Conservation (phyloP, 2,113 vertebrate species). For the Chaetura pelagica region DNA sequence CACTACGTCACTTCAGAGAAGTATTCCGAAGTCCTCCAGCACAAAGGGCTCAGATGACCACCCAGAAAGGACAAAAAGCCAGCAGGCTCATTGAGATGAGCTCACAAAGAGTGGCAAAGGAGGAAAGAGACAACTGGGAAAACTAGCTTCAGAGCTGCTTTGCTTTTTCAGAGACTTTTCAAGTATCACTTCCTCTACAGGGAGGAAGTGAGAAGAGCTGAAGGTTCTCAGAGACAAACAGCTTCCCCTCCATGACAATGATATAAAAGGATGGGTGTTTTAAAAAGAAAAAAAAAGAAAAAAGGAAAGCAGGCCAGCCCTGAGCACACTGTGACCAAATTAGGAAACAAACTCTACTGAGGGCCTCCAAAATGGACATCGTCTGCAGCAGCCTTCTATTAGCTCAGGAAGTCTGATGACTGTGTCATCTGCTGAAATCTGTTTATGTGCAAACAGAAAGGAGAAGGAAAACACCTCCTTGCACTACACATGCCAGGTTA, state of each 20-base stretch:
- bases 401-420: slow-evolving; percentile 63
- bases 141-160: not conserved
- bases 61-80: not conserved
- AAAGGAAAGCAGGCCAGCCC: slow-evolving; percentile 68
- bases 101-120: not conserved
- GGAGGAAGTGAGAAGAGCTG: slow-evolving; percentile 71
- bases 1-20: not conserved
- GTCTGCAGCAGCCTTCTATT: not conserved
- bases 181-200: slow-evolving; percentile 68
- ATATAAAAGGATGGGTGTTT: slow-evolving; percentile 39
- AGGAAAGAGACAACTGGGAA: not conserved
- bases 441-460: slow-evolving; percentile 59
- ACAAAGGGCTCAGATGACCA: not conserved
- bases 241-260: slow-evolving; percentile 65
- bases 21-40: not conserved
- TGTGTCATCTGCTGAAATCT: slow-evolving; percentile 50
- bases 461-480: slow-evolving; percentile 45
- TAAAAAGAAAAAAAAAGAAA: not conserved
- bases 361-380: slow-evolving; percentile 53
- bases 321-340: slow-evolving; percentile 78
- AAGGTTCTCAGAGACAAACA: slow-evolving; percentile 56
- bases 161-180: not conserved
- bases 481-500: not conserved
- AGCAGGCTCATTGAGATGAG: not conserved
- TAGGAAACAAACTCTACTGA: slow-evolving; percentile 73